Evolutionary conservation across 2,113 vertebrate genomes (phyloP).

Genomic region (Mormyrus iriodes): DNA sequence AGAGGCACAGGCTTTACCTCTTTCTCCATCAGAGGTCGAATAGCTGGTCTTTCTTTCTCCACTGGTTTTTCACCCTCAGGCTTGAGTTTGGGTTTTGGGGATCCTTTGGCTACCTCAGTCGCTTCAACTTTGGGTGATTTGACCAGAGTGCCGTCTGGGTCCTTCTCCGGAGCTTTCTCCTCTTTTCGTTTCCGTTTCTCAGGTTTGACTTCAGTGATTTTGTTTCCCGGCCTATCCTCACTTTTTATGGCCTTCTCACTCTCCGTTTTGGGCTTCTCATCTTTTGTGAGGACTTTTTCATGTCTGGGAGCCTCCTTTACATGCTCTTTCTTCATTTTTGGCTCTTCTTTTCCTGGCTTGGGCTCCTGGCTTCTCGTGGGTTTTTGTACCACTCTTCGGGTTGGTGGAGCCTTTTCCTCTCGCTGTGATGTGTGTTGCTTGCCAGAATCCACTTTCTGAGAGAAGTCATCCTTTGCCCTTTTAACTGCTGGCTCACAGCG

Average conservation of each 20-base stretch:
- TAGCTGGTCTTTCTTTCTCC: constrained; percentile 52
- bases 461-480: constrained; percentile 68
- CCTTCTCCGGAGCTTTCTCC: constrained; percentile 63
- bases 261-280: constrained; percentile 67
- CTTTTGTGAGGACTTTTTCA: constrained; percentile 61
- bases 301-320: constrained; percentile 57
- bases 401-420: constrained; percentile 63
- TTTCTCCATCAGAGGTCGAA: constrained; percentile 34
- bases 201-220: constrained; percentile 59
- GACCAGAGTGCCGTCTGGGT: constrained; percentile 45
- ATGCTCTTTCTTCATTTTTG: constrained; percentile 61
- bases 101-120: constrained; percentile 54
- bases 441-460: constrained; percentile 57
- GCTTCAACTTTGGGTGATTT: constrained; percentile 62
- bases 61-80: constrained; percentile 21
- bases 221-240: constrained; percentile 50
- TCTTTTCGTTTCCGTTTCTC: constrained; percentile 78
- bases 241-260: constrained; percentile 59
- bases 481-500: constrained; percentile 61
- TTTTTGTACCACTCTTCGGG: constrained; percentile 68
- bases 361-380: constrained; percentile 62
- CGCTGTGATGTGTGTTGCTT: constrained; percentile 62
- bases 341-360: constrained; percentile 67
- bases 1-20: constrained; percentile 63
- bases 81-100: constrained; percentile 65